Percentiles rank a stretch among this genome's conserved stretches.
These are phyloP conservation scores for Narcine bancroftii DNA, from an alignment of 2,113 vertebrate species.

Conservation along the genomic window DNA sequence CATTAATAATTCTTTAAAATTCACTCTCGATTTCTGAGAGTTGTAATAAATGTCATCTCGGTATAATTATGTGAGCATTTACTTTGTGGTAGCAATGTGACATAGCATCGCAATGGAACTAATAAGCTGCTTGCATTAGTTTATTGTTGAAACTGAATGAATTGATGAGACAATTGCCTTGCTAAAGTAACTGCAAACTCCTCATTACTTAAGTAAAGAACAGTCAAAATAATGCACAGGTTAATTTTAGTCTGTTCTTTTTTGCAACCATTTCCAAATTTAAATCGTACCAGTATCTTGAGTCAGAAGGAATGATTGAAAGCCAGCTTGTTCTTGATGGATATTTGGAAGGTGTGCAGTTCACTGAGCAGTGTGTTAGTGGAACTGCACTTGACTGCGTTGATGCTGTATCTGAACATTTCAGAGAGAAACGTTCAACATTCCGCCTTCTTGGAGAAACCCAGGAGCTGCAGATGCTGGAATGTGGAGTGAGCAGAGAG, in stretches of 20 bases:
- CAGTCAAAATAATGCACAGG: not conserved
- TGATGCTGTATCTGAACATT: not conserved
- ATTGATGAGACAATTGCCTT: not conserved
- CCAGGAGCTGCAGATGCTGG: too few species aligned
- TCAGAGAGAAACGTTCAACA: not conserved
- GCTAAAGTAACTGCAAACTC: not conserved
- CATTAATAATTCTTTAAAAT: constrained; percentile 17
- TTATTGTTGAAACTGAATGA: not conserved
- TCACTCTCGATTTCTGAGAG: not conserved
- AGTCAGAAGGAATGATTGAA: not conserved
- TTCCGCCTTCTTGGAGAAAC: not conserved
- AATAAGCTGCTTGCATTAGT: not conserved
- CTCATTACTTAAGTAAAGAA: not conserved
- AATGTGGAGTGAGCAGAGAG: too few species aligned
- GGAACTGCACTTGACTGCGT: not conserved
- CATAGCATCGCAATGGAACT: constrained; percentile 20
- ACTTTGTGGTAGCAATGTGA: not conserved
- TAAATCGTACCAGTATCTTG: not conserved
- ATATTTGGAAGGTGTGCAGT: not conserved
- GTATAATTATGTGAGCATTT: not conserved
- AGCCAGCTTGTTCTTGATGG: not conserved
- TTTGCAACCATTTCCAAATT: not conserved
- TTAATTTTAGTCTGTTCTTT: not conserved
- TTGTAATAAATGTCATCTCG: not conserved
- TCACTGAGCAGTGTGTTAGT: not conserved